Percentiles rank a stretch among this genome's conserved stretches.
These are phyloP conservation scores for Corvus hawaiiensis DNA, from an alignment of 2,113 vertebrate genomes.

Conservation along the genomic window DNA sequence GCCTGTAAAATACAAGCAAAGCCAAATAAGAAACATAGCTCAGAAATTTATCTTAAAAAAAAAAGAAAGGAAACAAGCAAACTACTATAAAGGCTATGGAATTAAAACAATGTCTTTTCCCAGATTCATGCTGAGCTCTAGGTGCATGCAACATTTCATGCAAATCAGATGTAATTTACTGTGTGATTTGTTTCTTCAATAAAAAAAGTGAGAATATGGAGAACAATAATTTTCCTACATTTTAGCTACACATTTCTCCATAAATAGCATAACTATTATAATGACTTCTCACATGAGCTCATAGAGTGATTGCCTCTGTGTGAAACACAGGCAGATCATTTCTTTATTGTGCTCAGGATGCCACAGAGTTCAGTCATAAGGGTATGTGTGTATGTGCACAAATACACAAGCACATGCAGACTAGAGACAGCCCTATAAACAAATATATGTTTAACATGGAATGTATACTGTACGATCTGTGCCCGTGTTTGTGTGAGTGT, in stretches of 20 bases:
- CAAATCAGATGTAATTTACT: constrained; percentile 50
- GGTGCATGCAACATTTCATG: constrained; percentile 10
- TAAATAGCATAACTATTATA: constrained; percentile 59
- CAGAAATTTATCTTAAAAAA: constrained; percentile 20
- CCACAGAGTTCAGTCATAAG: background rate
- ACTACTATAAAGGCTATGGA: constrained; percentile 5
- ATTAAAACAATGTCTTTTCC: constrained; percentile 61
- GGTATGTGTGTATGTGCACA: background rate
- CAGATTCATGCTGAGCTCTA: constrained; percentile 35
- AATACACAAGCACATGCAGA: background rate
- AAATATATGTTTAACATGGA: background rate
- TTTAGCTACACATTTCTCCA: constrained; percentile 42
- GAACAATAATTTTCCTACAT: constrained; percentile 25
- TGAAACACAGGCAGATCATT: background rate
- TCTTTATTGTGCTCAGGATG: background rate
- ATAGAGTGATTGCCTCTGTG: constrained; percentile 32
- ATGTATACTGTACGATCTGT: fast-evolving
- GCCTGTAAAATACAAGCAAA: background rate
- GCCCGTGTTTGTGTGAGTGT: fast-evolving
- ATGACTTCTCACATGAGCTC: constrained; percentile 35
- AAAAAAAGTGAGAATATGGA: constrained; percentile 13
- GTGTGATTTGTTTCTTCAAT: constrained; percentile 66
- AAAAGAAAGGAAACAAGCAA: background rate
- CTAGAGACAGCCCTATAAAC: background rate
- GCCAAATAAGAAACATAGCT: constrained; percentile 32